Base-by-base conservation (phyloP, 1,140 invertebrate genomes). In the Hermetia illucens region DNA sequence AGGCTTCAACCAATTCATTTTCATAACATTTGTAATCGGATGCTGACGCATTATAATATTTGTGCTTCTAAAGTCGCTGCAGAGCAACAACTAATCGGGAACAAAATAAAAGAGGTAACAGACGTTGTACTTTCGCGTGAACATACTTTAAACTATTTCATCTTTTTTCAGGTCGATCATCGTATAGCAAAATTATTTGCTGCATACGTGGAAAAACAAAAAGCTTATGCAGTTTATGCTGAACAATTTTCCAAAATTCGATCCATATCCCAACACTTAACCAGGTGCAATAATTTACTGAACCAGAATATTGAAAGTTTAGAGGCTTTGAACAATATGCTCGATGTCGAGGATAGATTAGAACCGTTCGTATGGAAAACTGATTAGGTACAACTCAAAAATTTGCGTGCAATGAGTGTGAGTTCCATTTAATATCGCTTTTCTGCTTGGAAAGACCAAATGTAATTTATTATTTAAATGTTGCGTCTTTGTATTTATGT, bases 361-460 rank as follows among this genome's bases (percentile, higher is more conserved):
- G 86, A 93, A 62, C 82, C 87, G 1, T 93, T 95, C 61, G 76
- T 86, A 8, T 90, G 85, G 87, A 84, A 80, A 5, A 85, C 82
- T 21, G 55, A 58, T n/a, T n/a, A n/a, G n/a, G n/a, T n/a, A n/a
- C n/a, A n/a, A n/a, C n/a, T n/a, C n/a, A n/a, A n/a, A n/a, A n/a
- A n/a, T n/a, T n/a, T n/a, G n/a, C n/a, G n/a, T n/a, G n/a, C n/a
- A n/a, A n/a, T n/a, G n/a, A n/a, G n/a, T n/a, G n/a, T n/a, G n/a
- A n/a, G n/a, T n/a, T n/a, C n/a, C n/a, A n/a, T n/a, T n/a, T n/a
- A n/a, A n/a, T n/a, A n/a, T n/a, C n/a, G n/a, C n/a, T n/a, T n/a
- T n/a, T n/a, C n/a, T n/a, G n/a, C n/a, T n/a, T n/a, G n/a, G n/a
- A n/a, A n/a, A n/a, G n/a, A n/a, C n/a, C n/a, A n/a, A n/a, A n/a